Conservation (phyloP, 2,888 invertebrate genomes). For the Aphidius colemani region DNA sequence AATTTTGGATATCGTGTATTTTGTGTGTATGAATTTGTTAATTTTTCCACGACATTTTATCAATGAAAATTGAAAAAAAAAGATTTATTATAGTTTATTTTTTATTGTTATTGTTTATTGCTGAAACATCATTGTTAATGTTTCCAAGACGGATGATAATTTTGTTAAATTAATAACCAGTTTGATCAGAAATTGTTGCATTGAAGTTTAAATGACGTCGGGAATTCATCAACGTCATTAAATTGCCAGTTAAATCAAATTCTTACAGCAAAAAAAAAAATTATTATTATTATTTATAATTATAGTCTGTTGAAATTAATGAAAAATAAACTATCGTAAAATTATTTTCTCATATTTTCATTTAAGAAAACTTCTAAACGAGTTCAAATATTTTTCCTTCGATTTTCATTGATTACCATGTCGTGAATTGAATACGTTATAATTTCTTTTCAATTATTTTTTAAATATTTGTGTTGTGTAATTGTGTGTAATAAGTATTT, state of each 20-base stretch:
- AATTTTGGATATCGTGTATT: background rate
- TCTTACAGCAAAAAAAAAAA: too few species aligned
- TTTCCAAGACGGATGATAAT: conserved; percentile 20
- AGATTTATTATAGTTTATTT: too few species aligned
- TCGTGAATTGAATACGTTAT: conserved; percentile 44
- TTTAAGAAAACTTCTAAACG: background rate
- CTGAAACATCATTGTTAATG: conserved; percentile 1
- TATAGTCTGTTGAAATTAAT: too few species aligned
- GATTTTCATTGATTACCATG: conserved; percentile 34
- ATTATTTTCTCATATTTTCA: background rate
- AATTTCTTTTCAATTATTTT: conserved; percentile 6
- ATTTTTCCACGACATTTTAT: too few species aligned
- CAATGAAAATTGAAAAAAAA: too few species aligned
- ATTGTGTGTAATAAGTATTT: conserved; percentile 28
- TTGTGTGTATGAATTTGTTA: too few species aligned
- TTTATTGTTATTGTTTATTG: conserved; percentile 8
- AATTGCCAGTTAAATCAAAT: too few species aligned
- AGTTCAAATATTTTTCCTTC: background rate
- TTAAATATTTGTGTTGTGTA: conserved; percentile 15
- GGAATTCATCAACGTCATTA: conserved; percentile 31
- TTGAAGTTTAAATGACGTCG: conserved; percentile 18
- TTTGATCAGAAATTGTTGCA: conserved; percentile 13
- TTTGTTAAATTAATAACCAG: conserved; percentile 34
- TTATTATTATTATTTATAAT: too few species aligned
- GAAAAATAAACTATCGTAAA: too few species aligned